Evolutionary conservation across 1,140 invertebrate genomes (phyloP).

Genomic region (Hyles vespertilio): DNA sequence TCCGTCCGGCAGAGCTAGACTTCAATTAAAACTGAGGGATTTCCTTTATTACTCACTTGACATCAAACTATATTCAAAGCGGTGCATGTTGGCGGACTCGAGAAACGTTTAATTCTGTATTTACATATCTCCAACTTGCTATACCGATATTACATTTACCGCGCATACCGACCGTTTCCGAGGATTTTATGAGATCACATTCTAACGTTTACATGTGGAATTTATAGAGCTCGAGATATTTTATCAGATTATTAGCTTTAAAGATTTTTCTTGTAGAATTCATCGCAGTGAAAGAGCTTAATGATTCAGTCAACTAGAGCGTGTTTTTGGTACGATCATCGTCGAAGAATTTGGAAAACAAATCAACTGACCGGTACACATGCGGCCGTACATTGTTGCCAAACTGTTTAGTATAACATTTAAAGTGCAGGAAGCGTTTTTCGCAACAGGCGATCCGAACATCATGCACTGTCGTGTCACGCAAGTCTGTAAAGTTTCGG

Average conservation of each 20-base stretch:
- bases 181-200: no score
- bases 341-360: constrained; percentile 15
- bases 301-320: constrained; percentile 17
- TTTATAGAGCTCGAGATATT: no score
- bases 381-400: constrained; percentile 11
- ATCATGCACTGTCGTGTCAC: constrained; percentile 28
- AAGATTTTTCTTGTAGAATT: neutral
- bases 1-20: no score
- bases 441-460: constrained; percentile 24
- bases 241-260: no score
- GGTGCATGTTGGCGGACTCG: no score
- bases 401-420: constrained; percentile 21
- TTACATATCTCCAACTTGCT: neutral
- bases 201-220: no score
- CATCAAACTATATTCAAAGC: no score
- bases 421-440: constrained; percentile 27
- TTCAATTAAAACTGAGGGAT: no score
- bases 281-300: constrained; percentile 1
- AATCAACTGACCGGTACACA: constrained; percentile 6
- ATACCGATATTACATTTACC: constrained; percentile 1
- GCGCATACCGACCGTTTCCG: no score
- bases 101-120: no score
- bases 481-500: constrained; percentile 28
- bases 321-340: constrained; percentile 13
- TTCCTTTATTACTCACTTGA: no score